Percentiles rank a stretch among this genome's conserved stretches.
Evolutionary conservation across 2,888 invertebrate genomes (phyloP).

Genomic region (Dasysyrphus albostriatus): DNA sequence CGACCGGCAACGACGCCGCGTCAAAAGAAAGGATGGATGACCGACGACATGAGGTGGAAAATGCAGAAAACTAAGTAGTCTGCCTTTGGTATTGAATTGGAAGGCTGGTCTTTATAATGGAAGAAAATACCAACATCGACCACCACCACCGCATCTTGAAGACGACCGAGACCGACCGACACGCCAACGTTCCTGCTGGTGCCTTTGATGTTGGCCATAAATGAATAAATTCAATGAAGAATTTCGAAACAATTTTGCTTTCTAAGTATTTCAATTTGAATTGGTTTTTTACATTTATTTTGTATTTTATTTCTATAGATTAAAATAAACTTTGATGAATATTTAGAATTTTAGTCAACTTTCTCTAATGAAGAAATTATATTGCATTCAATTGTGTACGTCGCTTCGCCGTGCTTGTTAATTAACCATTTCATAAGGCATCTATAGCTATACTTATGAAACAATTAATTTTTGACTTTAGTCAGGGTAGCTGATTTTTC

Average conservation of each 20-base stretch:
- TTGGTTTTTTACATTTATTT: not conserved
- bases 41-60: conserved; percentile 71
- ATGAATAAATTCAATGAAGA: conserved; percentile 21
- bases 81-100: not conserved
- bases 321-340: not conserved
- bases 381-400: no score
- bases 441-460: no score
- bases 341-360: no score
- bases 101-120: conserved; percentile 30
- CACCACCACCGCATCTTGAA: not conserved
- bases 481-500: no score
- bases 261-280: not conserved
- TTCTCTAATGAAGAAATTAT: no score
- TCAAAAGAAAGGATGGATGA: not conserved
- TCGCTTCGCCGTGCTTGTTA: no score
- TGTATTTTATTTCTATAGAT: not conserved
- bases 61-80: conserved; percentile 25
- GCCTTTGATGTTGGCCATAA: conserved; percentile 7
- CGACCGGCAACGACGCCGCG: not conserved
- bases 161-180: not conserved
- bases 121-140: not conserved
- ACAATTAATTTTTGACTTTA: no score
- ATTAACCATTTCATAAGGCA: no score
- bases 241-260: conserved; percentile 7
- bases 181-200: not conserved